Conservation (phyloP, 2,797 vertebrate species). For the Potorous gilbertii region DNA sequence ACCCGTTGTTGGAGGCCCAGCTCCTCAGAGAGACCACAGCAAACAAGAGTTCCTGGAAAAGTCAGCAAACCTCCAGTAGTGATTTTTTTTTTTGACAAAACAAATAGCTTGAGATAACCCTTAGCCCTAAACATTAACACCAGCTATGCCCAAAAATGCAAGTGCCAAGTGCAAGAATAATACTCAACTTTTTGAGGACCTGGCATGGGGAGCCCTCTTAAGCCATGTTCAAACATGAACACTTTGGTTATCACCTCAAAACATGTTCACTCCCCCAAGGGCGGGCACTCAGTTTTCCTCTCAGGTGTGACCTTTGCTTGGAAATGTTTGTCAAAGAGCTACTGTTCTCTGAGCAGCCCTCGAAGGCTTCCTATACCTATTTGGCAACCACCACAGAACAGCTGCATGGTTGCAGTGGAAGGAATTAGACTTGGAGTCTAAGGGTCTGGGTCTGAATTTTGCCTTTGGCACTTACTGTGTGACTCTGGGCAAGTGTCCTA, state of each 20-base stretch:
- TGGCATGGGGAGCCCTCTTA: conserved; percentile 49
- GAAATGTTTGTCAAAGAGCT: conserved; percentile 17
- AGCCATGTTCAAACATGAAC: conserved; percentile 36
- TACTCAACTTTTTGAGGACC: conserved; percentile 58
- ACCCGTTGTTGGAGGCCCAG: not conserved
- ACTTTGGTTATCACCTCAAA: conserved; percentile 63
- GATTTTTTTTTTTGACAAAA: conserved; percentile 56
- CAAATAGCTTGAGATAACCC: conserved; percentile 64
- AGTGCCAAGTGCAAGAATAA: conserved; percentile 69
- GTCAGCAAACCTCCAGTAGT: conserved; percentile 20
- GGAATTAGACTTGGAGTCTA: not conserved
- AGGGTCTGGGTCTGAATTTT: not conserved
- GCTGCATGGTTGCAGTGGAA: not conserved
- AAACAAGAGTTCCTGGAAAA: conserved; percentile 44
- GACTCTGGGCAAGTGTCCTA: not conserved
- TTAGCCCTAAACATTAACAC: conserved; percentile 54
- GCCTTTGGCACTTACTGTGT: not conserved
- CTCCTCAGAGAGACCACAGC: conserved; percentile 33
- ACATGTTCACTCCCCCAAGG: not conserved
- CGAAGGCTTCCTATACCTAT: conserved; percentile 49
- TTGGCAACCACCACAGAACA: not conserved
- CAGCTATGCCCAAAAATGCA: conserved; percentile 68
- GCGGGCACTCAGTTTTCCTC: conserved; percentile 46
- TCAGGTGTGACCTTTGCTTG: conserved; percentile 32
- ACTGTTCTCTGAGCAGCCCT: conserved; percentile 22